phyloP scores from a whole-genome alignment of 2,888 invertebrate genomes.

The Bruchidius siliquastri region DNA sequence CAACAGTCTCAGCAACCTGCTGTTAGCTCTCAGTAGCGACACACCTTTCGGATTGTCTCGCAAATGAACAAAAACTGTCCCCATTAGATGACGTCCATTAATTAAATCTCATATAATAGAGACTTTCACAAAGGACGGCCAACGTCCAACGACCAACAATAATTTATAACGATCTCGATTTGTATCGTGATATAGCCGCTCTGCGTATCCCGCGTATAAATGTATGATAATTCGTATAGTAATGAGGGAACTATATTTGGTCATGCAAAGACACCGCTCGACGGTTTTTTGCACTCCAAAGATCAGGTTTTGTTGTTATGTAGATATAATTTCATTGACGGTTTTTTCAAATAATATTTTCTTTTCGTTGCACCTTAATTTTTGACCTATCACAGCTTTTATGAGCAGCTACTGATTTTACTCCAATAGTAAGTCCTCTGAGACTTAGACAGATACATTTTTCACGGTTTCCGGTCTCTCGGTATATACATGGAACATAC shows the following conservation, averaged over 20 bases:
- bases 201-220: background rate
- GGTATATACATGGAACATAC: too few species aligned
- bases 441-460: too few species aligned
- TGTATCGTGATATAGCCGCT: background rate
- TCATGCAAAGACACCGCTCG: background rate
- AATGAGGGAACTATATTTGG: background rate
- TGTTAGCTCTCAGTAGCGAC: background rate
- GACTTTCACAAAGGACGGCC: slow-evolving; percentile 29
- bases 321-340: background rate
- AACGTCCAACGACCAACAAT: background rate
- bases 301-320: background rate
- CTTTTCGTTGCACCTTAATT: too few species aligned
- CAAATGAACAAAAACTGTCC: slow-evolving; percentile 37
- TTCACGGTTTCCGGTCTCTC: too few species aligned
- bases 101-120: slow-evolving; percentile 30
- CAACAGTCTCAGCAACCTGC: background rate
- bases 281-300: background rate
- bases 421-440: too few species aligned
- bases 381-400: too few species aligned
- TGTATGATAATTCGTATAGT: background rate
- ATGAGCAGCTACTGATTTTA: too few species aligned
- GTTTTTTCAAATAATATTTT: background rate
- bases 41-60: slow-evolving; percentile 12
- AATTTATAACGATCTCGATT: slow-evolving; percentile 1
- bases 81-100: slow-evolving; percentile 33